Conservation (phyloP, 2,113 vertebrate species). For the Ploceus nigricollis region DNA sequence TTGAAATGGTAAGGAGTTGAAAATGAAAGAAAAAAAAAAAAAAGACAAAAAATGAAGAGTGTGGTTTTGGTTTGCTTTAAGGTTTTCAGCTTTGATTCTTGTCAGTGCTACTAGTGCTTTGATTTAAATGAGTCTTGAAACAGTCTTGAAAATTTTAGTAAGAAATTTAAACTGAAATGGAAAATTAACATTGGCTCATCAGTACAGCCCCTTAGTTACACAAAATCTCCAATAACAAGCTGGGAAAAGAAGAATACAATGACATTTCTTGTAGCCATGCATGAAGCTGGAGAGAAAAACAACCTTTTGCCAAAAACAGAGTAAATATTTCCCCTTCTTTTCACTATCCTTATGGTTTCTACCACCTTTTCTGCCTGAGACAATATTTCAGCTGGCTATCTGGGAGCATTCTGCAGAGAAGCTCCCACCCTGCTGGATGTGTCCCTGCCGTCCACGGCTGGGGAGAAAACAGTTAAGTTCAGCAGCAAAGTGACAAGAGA, state of each 20-base stretch:
- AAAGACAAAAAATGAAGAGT: not conserved
- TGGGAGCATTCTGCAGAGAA: not conserved
- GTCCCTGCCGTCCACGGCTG: rapidly evolving
- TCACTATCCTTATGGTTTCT: not conserved
- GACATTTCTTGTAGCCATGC: not conserved
- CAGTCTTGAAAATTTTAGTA: not conserved
- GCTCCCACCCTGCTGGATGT: not conserved
- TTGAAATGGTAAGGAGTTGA: not conserved
- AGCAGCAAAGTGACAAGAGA: not conserved
- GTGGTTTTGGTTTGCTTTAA: not conserved
- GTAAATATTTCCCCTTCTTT: not conserved
- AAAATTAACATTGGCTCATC: not conserved
- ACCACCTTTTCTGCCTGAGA: not conserved
- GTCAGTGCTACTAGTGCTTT: not conserved
- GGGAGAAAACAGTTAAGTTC: not conserved
- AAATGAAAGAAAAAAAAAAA: not conserved
- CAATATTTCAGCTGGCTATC: not conserved
- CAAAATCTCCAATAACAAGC: not conserved
- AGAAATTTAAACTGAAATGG: not conserved
- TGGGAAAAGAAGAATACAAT: not conserved
- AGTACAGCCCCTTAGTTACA: not conserved
- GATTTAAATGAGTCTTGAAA: not conserved
- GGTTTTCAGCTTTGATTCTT: not conserved
- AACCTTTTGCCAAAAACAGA: not conserved
- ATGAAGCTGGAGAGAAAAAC: not conserved